A percentile compares a stretch with the other conserved stretches of the same genome.
Conservation (phyloP, 2,888 invertebrate species). For the Phyto melanocephala region DNA sequence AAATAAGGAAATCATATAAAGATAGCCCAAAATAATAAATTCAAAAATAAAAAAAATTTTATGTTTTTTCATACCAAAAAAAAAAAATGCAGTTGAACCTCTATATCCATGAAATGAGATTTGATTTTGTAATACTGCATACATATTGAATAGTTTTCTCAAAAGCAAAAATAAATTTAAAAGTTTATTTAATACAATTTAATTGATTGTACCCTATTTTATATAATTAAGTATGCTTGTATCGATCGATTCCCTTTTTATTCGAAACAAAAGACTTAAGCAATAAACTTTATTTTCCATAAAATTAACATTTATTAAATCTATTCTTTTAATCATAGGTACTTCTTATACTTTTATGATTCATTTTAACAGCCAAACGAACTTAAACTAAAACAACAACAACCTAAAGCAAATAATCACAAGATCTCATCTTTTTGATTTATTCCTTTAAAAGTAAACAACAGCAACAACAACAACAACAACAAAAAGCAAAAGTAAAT, state of each 20-base stretch:
- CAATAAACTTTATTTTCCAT: neutral
- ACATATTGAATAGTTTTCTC: too few species aligned
- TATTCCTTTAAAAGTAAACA: slow-evolving; percentile 9
- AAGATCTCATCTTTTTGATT: slow-evolving; percentile 28
- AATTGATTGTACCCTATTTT: neutral
- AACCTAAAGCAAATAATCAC: neutral
- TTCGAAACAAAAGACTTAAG: slow-evolving; percentile 43
- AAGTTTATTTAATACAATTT: neutral
- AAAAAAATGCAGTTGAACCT: neutral
- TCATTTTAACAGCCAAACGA: neutral
- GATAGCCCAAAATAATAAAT: neutral
- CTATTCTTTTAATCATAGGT: neutral
- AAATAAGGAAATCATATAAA: neutral
- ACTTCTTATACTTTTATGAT: slow-evolving; percentile 5
- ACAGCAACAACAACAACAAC: too few species aligned
- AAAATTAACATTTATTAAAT: neutral
- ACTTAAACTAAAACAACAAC: neutral
- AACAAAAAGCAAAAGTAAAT: slow-evolving; percentile 37
- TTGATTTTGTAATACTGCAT: neutral
- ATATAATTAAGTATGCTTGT: neutral
- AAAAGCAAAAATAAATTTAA: too few species aligned
- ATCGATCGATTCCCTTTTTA: neutral
- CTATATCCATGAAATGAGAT: neutral
- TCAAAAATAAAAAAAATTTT: too few species aligned
- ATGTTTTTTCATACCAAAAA: too few species aligned